Base-by-base conservation (phyloP, 2,888 invertebrate species). In the Xylota sylvarum region DNA sequence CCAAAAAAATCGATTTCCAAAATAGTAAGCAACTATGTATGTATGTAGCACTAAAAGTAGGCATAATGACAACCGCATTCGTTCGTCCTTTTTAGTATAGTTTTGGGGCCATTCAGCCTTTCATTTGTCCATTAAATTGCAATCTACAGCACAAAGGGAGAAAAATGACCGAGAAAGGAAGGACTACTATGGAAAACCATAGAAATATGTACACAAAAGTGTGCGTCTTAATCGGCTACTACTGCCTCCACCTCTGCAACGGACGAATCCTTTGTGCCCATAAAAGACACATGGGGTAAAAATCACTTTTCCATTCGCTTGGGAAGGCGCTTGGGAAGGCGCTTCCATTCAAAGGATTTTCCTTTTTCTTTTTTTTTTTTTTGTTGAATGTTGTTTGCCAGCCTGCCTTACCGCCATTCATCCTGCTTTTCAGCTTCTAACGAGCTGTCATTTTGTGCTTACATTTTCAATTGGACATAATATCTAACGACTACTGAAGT, bases 401-500 rank as follows among this genome's bases (percentile, higher is more conserved):
- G 48, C 37, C 65, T 7, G 64, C 32, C 17, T 27, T 52, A 60
- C 58, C 32, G 56, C 35, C 60, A 74, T 84, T 74, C 62, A 83
- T 73, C 43, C 30, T 84, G 46, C 73, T 30, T 62, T 83, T 72
- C 60, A 77, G 52, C 72, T 65, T 69, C 81, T 81, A 81, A 81
- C 74, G 81, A 81, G 67, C 81, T 73, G 79, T 80, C 72, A 58
- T 78, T 62, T 78, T 77, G 37, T 78, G 77, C 83, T 83, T 73
- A 67, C 78, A 60, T 78, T 83, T 78, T 78, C 72, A 83, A 78
- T 78, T 78, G 60, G 60, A 78, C 58, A 77, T 62, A 73, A 46
- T 65, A 48, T 78, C 67, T 46, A 83, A 83, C 67, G 67, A 69
- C 64, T 23, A 64, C 52, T 43, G 35, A 23, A 23, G 23, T 23